These are phyloP conservation scores for Zapus hudsonius DNA, from an alignment of 2,113 vertebrate species.

Conservation along the genomic window DNA sequence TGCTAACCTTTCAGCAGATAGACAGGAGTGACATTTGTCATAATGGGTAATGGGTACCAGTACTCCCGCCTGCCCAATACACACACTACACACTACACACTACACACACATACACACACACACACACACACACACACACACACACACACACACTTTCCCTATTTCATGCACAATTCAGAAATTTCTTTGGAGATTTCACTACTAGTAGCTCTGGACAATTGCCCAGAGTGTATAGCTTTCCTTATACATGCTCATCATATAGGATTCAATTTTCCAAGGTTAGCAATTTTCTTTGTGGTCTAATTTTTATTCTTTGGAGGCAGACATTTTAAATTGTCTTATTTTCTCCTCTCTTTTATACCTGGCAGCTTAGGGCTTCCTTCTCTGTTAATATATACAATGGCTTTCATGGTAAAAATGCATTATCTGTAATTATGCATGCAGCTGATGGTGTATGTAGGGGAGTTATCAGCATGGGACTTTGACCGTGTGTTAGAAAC, in stretches of 20 bases:
- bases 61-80: background rate
- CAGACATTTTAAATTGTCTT: slow-evolving; percentile 18
- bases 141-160: background rate
- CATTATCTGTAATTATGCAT: background rate
- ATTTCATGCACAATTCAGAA: background rate
- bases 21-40: background rate
- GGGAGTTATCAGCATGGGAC: background rate
- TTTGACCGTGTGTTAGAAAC: background rate
- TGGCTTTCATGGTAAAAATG: background rate
- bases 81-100: accelerated
- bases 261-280: background rate
- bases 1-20: background rate
- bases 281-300: slow-evolving; percentile 13
- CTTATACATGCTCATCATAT: background rate
- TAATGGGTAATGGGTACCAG: background rate
- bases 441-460: background rate
- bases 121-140: accelerated
- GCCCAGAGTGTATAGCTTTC: slow-evolving; percentile 11
- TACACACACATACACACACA: no score
- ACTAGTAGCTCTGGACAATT: background rate
- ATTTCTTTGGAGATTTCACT: slow-evolving; percentile 40
- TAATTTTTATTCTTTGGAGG: slow-evolving; percentile 44
- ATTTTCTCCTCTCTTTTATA: background rate
- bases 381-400: background rate
- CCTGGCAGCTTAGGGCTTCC: background rate